phyloP scores from a whole-genome alignment of 1,140 invertebrate species.

The Meteorus sp. region DNA sequence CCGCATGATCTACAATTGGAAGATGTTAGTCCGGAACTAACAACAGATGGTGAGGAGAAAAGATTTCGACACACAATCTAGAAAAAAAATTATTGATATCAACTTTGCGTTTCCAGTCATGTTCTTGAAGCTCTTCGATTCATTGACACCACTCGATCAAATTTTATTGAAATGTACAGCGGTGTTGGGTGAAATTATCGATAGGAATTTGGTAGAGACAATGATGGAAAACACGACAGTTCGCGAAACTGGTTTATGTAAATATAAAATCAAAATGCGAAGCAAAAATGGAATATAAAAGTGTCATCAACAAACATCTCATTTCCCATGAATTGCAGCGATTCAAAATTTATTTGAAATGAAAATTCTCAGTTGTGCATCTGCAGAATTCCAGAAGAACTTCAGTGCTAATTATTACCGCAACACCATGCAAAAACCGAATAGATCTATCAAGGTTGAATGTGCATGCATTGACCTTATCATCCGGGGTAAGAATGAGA shows the following conservation, averaged over 20 bases:
- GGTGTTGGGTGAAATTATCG: slow-evolving; percentile 63
- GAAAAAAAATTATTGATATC: background rate
- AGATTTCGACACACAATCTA: too few species aligned
- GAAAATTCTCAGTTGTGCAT: slow-evolving; percentile 62
- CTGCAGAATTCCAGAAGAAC: slow-evolving; percentile 59
- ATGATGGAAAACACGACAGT: slow-evolving; percentile 56
- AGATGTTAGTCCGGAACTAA: slow-evolving; percentile 45
- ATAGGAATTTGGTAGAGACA: slow-evolving; percentile 60
- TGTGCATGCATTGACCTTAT: slow-evolving; percentile 42
- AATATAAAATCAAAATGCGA: slow-evolving; percentile 3
- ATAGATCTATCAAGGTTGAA: slow-evolving; percentile 28
- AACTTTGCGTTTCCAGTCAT: slow-evolving; percentile 51
- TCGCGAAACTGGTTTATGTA: slow-evolving; percentile 57
- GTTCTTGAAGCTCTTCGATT: slow-evolving; percentile 64
- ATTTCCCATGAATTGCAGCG: slow-evolving; percentile 50
- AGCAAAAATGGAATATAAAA: background rate
- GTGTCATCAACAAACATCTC: background rate
- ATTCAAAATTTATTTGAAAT: slow-evolving; percentile 64
- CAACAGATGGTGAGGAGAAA: slow-evolving; percentile 52
- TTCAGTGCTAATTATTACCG: slow-evolving; percentile 41
- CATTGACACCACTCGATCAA: slow-evolving; percentile 63
- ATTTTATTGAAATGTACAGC: slow-evolving; percentile 64
- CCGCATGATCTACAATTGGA: slow-evolving; percentile 38
- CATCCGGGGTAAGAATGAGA: slow-evolving; percentile 38
- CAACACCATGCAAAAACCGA: slow-evolving; percentile 44